phyloP scores from a whole-genome alignment of 2,888 invertebrate genomes.

The Kryphioiulus occultus region DNA sequence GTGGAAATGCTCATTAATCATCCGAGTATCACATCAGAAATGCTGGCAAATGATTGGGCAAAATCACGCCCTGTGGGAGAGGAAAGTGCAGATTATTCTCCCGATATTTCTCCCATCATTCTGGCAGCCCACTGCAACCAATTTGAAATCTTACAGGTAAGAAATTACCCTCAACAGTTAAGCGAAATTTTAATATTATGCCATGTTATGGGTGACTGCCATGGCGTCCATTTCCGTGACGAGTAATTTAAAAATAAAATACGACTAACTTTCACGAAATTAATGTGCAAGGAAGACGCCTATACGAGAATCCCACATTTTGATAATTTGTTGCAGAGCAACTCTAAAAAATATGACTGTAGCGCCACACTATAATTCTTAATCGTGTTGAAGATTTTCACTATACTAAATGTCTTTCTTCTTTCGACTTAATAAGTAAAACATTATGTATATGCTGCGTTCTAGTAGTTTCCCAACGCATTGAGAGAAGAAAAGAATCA shows the following conservation, averaged over 20 bases:
- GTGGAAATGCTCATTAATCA: conserved; percentile 69
- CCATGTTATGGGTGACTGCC: neutral
- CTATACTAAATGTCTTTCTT: no score
- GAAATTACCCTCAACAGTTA: neutral
- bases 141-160: conserved; percentile 67
- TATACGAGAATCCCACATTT: no score
- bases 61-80: conserved; percentile 60
- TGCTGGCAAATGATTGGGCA: conserved; percentile 67
- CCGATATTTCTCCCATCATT: conserved; percentile 65
- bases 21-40: conserved; percentile 64
- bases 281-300: neutral
- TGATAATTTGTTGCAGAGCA: no score
- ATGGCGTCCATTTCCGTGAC: neutral
- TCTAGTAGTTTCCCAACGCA: no score
- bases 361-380: no score
- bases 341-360: no score
- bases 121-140: conserved; percentile 67
- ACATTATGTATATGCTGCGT: no score
- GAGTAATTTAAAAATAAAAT: neutral
- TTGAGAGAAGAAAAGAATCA: no score
- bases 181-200: neutral
- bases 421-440: no score
- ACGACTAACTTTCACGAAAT: neutral
- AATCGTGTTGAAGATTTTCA: no score
- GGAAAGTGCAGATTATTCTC: conserved; percentile 67